Evolutionary conservation across 2,888 invertebrate species (phyloP), one percentile per base, ranked within the genome.

Genomic region (Cataglyphis rosenhaueri): DNA sequence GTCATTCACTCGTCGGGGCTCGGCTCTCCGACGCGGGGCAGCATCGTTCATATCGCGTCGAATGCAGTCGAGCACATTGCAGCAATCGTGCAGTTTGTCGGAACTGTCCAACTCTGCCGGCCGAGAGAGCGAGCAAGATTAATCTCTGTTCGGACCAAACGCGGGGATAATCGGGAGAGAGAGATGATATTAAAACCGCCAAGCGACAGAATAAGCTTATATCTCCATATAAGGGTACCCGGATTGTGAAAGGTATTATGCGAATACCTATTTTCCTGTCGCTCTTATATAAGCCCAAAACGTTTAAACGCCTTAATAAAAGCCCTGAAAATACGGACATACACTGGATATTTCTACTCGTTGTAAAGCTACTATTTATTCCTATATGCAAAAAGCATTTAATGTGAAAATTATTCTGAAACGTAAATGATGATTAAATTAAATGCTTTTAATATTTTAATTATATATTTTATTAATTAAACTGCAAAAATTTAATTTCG

Each of bases 1-100:
- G 68, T 84, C 86, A 88, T 89, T 88, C 89, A 89, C 82, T 84
- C 59, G 65, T 21, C 32, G 79, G 71, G 83, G 71, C 73, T 71
- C 79, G 81, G 59, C 12, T 65, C 75, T 38, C 38, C 66, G 52
- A 55, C 55, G 57, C 57, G 65, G 71, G 75, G 78, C 81, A 57
- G 66, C 81, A 81, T 83, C 82, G 32, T 66, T 81, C 66, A 52
- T 81, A 82, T 75, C 70, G 74, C 82, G 64, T 79, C 74, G 75
- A 81, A 78, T 55, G 25, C 65, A 64, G 73, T 64, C 62, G 65
- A 73, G 66, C 70, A 79, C 74, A 84, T 71, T 68, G 62, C 64
- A 8, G 78, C 84, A 35, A 81, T 83, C 68, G 44, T 76, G 73
- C 52, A 35, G 73, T 83, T 74, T 74, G 76, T 74, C 78, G 75